These are phyloP conservation scores for Neoniphon sammara DNA, from an alignment of 2,797 vertebrate species.

Conservation along the genomic window DNA sequence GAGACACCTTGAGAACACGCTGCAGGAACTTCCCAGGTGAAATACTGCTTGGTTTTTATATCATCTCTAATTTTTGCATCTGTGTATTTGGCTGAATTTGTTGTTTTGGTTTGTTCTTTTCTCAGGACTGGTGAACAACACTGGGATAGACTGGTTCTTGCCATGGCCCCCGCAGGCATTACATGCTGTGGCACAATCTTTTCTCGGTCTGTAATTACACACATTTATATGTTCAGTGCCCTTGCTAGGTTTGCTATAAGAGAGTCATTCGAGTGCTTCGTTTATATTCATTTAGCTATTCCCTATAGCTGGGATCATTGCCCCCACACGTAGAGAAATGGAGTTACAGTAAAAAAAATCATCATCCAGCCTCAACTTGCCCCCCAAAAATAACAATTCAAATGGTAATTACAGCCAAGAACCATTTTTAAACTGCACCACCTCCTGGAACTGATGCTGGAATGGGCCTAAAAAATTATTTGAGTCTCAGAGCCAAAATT, in stretches of 20 bases:
- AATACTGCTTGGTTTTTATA: constrained; percentile 2
- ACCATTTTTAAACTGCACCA: too few relatives aligned
- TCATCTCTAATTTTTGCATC: background rate
- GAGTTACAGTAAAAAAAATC: too few relatives aligned
- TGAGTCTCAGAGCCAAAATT: too few relatives aligned
- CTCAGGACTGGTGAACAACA: constrained; percentile 96
- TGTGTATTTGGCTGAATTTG: constrained; percentile 14
- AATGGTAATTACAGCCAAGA: too few relatives aligned
- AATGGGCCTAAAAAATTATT: too few relatives aligned
- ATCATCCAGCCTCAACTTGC: too few relatives aligned
- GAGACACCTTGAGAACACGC: constrained; percentile 90
- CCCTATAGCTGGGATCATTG: constrained; percentile 4
- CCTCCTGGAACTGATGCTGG: too few relatives aligned
- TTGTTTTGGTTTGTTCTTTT: constrained; percentile 38
- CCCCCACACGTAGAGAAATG: background rate
- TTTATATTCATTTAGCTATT: background rate
- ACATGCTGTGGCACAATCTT: constrained; percentile 91
- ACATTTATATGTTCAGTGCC: constrained; percentile 11
- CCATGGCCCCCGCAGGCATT: constrained; percentile 95
- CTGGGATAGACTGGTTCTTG: constrained; percentile 97
- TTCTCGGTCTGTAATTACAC: constrained; percentile 86
- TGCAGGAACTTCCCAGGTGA: constrained; percentile 98
- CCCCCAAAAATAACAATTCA: too few relatives aligned
- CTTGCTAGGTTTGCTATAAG: background rate
- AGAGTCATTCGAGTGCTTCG: background rate